phyloP scores from a whole-genome alignment of 2,797 vertebrate genomes.

The Strix occidentalis region DNA sequence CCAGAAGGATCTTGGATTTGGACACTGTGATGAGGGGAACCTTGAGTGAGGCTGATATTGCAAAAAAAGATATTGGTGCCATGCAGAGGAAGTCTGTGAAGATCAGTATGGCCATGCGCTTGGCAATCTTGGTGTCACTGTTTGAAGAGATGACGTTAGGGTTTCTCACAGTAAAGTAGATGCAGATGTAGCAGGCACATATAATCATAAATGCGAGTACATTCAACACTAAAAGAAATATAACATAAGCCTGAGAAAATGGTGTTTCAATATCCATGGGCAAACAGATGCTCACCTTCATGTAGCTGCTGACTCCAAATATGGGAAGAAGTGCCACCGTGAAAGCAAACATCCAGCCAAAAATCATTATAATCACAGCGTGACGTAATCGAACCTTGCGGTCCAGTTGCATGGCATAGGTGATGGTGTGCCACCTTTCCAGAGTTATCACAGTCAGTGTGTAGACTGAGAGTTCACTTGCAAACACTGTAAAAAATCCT shows the following conservation, averaged over 20 bases:
- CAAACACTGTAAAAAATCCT: conserved; percentile 95
- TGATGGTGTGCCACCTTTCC: conserved; percentile 98
- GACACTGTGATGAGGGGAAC: conserved; percentile 93
- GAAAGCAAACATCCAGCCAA: conserved; percentile 89
- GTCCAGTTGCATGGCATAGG: conserved; percentile 90
- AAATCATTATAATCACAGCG: conserved; percentile 83
- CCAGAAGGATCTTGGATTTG: conserved; percentile 93
- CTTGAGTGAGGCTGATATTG: conserved; percentile 91
- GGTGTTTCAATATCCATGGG: conserved; percentile 93
- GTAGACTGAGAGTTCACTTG: conserved; percentile 94
- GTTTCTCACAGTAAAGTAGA: conserved; percentile 91
- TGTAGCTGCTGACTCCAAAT: conserved; percentile 92
- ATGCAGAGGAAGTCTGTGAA: conserved; percentile 98
- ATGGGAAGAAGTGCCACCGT: conserved; percentile 86
- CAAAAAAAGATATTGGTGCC: conserved; percentile 97
- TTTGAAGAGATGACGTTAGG: conserved; percentile 83
- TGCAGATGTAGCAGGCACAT: conserved; percentile 90
- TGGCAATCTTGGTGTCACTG: conserved; percentile 89
- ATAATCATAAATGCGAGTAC: conserved; percentile 89
- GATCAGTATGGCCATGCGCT: conserved; percentile 95
- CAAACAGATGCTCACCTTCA: conserved; percentile 97
- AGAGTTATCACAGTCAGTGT: conserved; percentile 92
- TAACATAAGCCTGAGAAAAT: conserved; percentile 85
- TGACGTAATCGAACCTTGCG: conserved; percentile 88
- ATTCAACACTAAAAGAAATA: conserved; percentile 89